A percentile compares a stretch with the other conserved stretches of the same genome.
phyloP scores from a whole-genome alignment of 2,888 invertebrate genomes.

The Idaea biselata region DNA sequence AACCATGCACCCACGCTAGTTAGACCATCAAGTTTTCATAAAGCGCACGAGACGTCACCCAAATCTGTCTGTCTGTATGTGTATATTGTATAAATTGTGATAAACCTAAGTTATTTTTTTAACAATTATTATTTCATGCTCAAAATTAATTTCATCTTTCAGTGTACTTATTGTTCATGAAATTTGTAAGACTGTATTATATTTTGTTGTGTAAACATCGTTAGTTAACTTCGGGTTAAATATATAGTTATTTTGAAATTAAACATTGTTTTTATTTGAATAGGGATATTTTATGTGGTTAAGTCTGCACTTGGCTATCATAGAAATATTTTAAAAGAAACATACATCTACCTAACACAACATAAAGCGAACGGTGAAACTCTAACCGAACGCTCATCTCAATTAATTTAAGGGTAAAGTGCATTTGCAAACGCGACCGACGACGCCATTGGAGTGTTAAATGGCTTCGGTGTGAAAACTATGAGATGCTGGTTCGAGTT shows the following conservation, averaged over 20 bases:
- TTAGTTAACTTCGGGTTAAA: slow-evolving; percentile 74
- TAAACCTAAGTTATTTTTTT: slow-evolving; percentile 53
- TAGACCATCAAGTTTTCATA: slow-evolving; percentile 23
- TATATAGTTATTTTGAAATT: slow-evolving; percentile 65
- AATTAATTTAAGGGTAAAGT: no score
- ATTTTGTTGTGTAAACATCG: slow-evolving; percentile 76
- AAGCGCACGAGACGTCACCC: slow-evolving; percentile 48
- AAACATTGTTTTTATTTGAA: slow-evolving; percentile 16
- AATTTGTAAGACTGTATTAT: slow-evolving; percentile 80
- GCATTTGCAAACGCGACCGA: no score
- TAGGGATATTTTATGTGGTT: not conserved
- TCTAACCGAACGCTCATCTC: no score
- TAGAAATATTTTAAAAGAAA: not conserved
- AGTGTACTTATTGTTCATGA: slow-evolving; percentile 77
- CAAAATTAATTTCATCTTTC: slow-evolving; percentile 62
- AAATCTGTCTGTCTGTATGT: slow-evolving; percentile 35
- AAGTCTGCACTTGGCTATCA: not conserved
- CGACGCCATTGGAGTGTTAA: no score
- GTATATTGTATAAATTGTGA: slow-evolving; percentile 66
- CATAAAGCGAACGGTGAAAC: no score
- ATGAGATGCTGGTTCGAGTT: no score
- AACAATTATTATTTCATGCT: slow-evolving; percentile 43
- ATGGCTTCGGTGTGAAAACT: no score
- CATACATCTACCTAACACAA: no score
- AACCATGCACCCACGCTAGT: not conserved